Evolutionary conservation across 2,113 vertebrate genomes (phyloP), one percentile per base, ranked within the genome.

Genomic region (Cyprinodon variegatus): DNA sequence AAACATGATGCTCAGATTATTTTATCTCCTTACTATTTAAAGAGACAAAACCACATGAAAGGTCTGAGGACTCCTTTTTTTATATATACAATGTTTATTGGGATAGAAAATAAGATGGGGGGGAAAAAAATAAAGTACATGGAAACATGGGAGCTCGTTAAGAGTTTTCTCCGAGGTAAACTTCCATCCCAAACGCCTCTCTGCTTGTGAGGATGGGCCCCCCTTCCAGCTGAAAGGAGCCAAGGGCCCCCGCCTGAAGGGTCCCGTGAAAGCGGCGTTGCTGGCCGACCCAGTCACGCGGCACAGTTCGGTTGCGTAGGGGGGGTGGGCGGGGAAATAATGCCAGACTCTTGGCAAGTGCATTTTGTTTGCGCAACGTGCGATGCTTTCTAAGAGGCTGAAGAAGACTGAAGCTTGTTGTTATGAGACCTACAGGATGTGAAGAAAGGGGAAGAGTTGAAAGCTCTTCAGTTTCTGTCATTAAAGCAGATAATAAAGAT

Each of bases 361-460:
- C 89, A 88, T 92, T 94, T 64, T 76, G 72, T 90, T 76, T 77
- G 72, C 90, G 86, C 91, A 94, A 94, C 90, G 90, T 93, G 94
- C 74, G 72, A 91, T 91, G 95, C 92, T 93, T 93, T 96, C 95
- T 98, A 99, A 95, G 96, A 97, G 95, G 96, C 95, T 94, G 97
- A 93, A 92, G 97, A 87, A 81, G 88, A 96, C 94, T 99, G 97
- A 92, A 97, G 96, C 95, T 98, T 98, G 97, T 99, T 99, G 97
- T 97, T 99, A 96, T 99, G 97, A 95, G 98, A 99, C 96, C 98
- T 99, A 96, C 89, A 95, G 95, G 95, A 92, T 94, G 94, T 87
- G 96, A 93, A 97, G 94, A 96, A 92, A 95, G 93, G 86, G 93
- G 93, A 96, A 70, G 90, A 96, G 94, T 95, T 97, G 94, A 96